A percentile compares a stretch with the other conserved stretches of the same genome.
Evolutionary conservation across 2,113 vertebrate species (phyloP).

Genomic region (Heloderma charlesbogerti): DNA sequence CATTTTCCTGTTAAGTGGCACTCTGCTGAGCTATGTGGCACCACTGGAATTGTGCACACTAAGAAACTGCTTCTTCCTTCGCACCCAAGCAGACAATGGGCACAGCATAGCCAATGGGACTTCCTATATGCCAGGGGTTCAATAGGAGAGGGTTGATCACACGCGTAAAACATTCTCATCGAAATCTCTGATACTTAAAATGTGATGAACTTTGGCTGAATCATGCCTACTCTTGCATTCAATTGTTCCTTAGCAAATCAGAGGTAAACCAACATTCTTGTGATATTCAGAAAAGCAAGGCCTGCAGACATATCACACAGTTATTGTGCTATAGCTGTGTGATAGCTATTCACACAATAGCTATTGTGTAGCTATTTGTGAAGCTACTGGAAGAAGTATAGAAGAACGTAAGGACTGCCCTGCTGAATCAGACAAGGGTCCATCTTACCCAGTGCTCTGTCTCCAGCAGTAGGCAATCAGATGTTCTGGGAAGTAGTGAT

Average conservation of each 20-base stretch:
- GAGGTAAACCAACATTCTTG: not conserved
- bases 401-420: not conserved
- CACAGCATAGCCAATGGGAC: not conserved
- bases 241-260: not conserved
- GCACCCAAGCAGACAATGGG: not conserved
- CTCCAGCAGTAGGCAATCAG: not conserved
- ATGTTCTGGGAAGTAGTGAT: not conserved
- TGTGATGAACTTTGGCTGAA: not conserved
- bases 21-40: not conserved
- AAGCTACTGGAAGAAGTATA: not conserved
- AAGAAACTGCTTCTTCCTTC: not conserved
- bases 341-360: too few species aligned
- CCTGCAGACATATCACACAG: not conserved
- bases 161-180: not conserved
- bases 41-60: not conserved
- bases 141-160: not conserved
- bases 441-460: not conserved
- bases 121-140: not conserved
- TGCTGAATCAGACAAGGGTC: not conserved
- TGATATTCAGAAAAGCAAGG: not conserved
- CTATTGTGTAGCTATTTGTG: too few species aligned
- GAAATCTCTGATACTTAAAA: not conserved
- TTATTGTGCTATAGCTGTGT: too few species aligned
- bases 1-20: not conserved
- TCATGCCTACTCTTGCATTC: not conserved